Percentiles rank a stretch among this genome's conserved stretches.
Evolutionary conservation across 2,888 invertebrate genomes (phyloP).

Genomic region (Eustalomyia histrio): DNA sequence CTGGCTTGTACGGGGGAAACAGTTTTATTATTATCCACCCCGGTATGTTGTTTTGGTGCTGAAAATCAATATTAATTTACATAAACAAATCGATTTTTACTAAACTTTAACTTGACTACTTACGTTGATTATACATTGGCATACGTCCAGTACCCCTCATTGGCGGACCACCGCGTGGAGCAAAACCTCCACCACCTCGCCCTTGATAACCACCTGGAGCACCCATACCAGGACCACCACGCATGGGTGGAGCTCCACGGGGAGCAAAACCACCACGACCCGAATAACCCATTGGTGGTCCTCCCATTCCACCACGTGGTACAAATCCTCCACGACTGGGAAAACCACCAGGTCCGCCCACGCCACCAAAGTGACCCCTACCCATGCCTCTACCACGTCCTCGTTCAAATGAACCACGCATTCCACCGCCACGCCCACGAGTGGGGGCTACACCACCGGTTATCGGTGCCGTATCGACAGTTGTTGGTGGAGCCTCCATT

Average conservation of each 20-base stretch:
- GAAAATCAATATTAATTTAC: constrained; percentile 20
- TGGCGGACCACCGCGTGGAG: constrained; percentile 76
- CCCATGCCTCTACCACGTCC: constrained; percentile 79
- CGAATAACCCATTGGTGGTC: constrained; percentile 74
- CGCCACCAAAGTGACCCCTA: constrained; percentile 78
- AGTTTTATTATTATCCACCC: constrained; percentile 77
- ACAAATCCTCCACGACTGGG: constrained; percentile 74
- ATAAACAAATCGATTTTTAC: constrained; percentile 4
- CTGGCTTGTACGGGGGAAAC: constrained; percentile 76
- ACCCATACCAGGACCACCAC: constrained; percentile 76
- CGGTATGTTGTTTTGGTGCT: constrained; percentile 77
- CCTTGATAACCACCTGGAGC: constrained; percentile 75
- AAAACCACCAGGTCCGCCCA: constrained; percentile 73
- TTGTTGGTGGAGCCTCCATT: constrained; percentile 74
- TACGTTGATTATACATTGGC: constrained; percentile 77
- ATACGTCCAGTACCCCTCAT: constrained; percentile 76
- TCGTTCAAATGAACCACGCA: constrained; percentile 78
- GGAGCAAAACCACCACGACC: constrained; percentile 75
- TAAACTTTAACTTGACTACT: constrained; percentile 67
- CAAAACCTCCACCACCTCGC: constrained; percentile 74
- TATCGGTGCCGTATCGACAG: constrained; percentile 71
- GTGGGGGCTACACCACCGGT: constrained; percentile 70
- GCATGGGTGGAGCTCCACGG: constrained; percentile 76
- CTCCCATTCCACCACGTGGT: constrained; percentile 75
- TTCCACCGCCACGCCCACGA: constrained; percentile 77